These are phyloP conservation scores for Tolmerus cingulatus DNA, from an alignment of 2,888 invertebrate species.

Conservation along the genomic window DNA sequence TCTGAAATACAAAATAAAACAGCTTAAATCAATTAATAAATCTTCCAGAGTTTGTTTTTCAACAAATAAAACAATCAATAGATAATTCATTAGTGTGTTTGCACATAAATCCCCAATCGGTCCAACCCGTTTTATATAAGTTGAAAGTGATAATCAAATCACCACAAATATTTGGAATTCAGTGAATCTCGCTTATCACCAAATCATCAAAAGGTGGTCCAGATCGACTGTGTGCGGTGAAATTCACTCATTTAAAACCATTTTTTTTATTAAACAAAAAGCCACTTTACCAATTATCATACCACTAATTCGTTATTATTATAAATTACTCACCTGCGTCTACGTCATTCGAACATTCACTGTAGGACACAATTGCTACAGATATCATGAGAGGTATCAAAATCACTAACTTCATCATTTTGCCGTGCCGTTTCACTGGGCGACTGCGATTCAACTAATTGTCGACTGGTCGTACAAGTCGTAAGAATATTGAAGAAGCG, in stretches of 20 bases:
- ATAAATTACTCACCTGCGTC: not conserved
- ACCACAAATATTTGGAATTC: too few relatives aligned
- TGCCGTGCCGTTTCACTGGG: not conserved
- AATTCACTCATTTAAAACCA: too few relatives aligned
- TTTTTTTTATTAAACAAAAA: not conserved
- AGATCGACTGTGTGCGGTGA: too few relatives aligned
- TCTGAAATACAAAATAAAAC: conserved; percentile 29
- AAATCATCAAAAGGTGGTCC: too few relatives aligned
- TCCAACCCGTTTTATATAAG: too few relatives aligned
- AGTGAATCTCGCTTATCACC: too few relatives aligned
- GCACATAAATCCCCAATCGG: not conserved
- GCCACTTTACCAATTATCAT: not conserved
- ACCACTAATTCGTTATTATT: not conserved
- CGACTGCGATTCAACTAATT: not conserved
- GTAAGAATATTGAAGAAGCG: not conserved
- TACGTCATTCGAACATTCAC: not conserved
- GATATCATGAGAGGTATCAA: not conserved
- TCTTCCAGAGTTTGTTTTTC: not conserved
- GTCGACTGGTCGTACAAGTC: not conserved
- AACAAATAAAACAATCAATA: not conserved
- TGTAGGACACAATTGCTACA: not conserved
- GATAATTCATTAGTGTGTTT: not conserved
- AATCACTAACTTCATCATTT: not conserved
- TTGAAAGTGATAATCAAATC: too few relatives aligned
- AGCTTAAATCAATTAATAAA: not conserved